Conservation (phyloP, 1,140 invertebrate species). For the Propsilocerus akamusi region DNA sequence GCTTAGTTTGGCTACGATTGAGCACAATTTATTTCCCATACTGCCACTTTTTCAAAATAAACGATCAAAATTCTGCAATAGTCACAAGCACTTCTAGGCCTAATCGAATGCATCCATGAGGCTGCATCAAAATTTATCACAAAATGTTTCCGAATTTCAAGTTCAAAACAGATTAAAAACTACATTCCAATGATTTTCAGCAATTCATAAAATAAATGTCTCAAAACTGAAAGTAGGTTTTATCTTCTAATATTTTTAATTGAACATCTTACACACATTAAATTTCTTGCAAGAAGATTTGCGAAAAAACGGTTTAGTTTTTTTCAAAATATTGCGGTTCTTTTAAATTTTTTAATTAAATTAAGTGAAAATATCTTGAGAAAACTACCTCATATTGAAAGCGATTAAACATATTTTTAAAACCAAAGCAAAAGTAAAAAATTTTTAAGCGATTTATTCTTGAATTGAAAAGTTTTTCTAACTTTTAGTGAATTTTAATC, state of each 20-base stretch:
- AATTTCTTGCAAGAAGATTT: background rate
- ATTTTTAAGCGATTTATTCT: no score
- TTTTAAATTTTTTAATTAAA: background rate
- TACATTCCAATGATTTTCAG: background rate
- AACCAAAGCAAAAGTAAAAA: background rate
- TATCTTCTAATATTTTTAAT: constrained; percentile 3
- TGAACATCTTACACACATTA: background rate
- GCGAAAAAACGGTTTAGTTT: background rate
- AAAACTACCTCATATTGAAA: constrained; percentile 3
- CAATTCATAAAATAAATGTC: background rate
- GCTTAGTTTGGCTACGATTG: constrained; percentile 26
- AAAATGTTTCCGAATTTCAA: no score
- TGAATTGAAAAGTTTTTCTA: no score
- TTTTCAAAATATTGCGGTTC: background rate
- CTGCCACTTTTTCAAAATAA: no score
- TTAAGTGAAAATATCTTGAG: background rate
- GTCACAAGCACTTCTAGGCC: background rate
- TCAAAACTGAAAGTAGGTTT: background rate
- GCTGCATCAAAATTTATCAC: no score
- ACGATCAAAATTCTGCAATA: background rate
- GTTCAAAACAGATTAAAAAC: no score
- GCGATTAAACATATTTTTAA: background rate
- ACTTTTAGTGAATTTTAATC: no score
- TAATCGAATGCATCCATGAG: background rate
- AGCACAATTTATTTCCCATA: no score